Evolutionary conservation across 2,888 invertebrate genomes (phyloP).

Genomic region (Troides aeacus): DNA sequence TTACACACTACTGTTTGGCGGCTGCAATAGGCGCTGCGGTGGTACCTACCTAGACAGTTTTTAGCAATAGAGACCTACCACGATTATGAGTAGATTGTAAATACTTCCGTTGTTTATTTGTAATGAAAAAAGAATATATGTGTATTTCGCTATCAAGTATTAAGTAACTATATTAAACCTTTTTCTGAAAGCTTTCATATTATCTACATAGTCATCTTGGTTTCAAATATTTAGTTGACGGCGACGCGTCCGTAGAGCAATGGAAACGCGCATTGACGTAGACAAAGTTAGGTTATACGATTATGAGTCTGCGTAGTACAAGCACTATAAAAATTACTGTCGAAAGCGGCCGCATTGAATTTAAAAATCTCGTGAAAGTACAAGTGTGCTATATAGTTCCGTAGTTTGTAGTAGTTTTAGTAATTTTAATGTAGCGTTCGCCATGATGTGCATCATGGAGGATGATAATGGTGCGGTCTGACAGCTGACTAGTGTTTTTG

Average conservation of each 20-base stretch:
- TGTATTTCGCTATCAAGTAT: too few relatives aligned
- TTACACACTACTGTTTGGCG: too few relatives aligned
- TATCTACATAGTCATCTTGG: too few relatives aligned
- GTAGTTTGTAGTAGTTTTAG: conserved; percentile 37
- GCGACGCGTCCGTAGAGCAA: conserved; percentile 1
- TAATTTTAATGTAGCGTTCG: conserved; percentile 22
- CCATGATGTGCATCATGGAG: conserved; percentile 22
- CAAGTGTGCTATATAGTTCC: conserved; percentile 36
- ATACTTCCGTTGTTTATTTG: too few relatives aligned
- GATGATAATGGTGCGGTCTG: conserved; percentile 9
- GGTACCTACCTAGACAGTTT: too few relatives aligned
- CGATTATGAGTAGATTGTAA: too few relatives aligned
- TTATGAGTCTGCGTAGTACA: conserved; percentile 39
- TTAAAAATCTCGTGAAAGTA: conserved; percentile 38
- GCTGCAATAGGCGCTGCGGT: too few relatives aligned
- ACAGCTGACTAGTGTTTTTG: conserved; percentile 19
- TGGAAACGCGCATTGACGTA: conserved; percentile 35
- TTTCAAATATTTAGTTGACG: background rate
- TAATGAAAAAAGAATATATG: too few relatives aligned
- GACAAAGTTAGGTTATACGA: conserved; percentile 46
- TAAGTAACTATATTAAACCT: too few relatives aligned
- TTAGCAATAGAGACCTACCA: too few relatives aligned
- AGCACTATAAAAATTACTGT: conserved; percentile 55
- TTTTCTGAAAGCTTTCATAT: too few relatives aligned
- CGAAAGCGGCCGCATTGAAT: conserved; percentile 41